Evolutionary conservation across 2,113 vertebrate species (phyloP).

Genomic region (Hiodon tergisus): DNA sequence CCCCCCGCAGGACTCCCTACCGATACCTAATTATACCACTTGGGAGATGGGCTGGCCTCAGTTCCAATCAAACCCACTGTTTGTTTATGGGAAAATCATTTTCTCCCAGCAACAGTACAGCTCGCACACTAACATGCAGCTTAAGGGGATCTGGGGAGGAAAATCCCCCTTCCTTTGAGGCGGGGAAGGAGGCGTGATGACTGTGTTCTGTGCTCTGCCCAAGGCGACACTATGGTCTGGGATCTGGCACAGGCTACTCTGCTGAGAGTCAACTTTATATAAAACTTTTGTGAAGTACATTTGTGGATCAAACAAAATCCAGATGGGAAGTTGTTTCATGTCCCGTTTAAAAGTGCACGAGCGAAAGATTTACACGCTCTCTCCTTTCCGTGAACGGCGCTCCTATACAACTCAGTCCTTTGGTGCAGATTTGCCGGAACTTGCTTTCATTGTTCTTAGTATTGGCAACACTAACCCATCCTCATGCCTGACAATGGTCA

Average conservation of each 20-base stretch:
- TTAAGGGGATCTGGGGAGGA: not conserved
- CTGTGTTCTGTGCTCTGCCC: not conserved
- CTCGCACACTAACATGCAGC: not conserved
- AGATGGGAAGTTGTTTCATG: slow-evolving; percentile 10
- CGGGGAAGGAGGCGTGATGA: not conserved
- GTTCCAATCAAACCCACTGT: too few species aligned
- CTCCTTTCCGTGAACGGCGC: not conserved
- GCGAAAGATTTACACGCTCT: slow-evolving; percentile 11
- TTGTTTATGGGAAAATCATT: not conserved
- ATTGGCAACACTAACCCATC: too few species aligned
- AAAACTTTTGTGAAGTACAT: not conserved
- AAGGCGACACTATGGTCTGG: not conserved
- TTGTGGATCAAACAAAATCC: slow-evolving; percentile 13
- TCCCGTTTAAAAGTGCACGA: not conserved
- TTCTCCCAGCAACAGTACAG: not conserved
- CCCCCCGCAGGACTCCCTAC: not conserved
- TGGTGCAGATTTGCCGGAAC: too few species aligned
- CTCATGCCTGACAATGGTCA: too few species aligned
- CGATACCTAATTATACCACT: not conserved
- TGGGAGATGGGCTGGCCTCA: not conserved
- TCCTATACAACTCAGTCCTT: too few species aligned
- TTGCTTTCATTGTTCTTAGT: too few species aligned
- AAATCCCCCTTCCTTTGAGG: not conserved
- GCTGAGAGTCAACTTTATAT: not conserved
- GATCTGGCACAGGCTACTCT: not conserved